Base-by-base conservation (phyloP, 2,113 vertebrate genomes). In the Pluvialis apricaria region DNA sequence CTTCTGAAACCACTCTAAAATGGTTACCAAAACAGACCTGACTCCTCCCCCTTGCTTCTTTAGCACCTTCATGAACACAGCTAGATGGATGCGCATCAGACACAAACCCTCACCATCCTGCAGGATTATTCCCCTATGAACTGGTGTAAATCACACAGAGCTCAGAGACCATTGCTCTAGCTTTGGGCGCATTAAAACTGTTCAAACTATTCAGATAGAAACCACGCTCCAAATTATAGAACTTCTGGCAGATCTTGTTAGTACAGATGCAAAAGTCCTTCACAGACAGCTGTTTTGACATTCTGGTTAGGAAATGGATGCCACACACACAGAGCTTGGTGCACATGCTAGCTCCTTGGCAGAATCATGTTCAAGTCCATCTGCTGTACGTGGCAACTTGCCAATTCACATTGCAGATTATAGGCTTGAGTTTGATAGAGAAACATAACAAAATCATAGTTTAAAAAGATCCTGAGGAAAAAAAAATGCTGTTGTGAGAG, bases 341-440 rank as follows among this genome's bases (percentile, higher is more conserved):
- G 94, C 93, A 60, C 81, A 25, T 49, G 62, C 55, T 15, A 32
- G 66, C 71, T 47, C 72, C 97, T 88, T 94, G 94, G 96, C 96
- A 94, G 93, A 79, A 85, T 82, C 66, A 45, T 28, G 72, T 76
- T 82, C 95, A 93, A 90, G 78, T 58, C 97, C 97, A 97, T 98
- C 97, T 98, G 98, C 84, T 94, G 34, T 57, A 29, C 9, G 40
- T 69, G 93, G 92, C 96, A 65, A 52, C 86, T 75, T 90, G 91
- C 97, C 95, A 26, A 86, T 28, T 92, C 58, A 60, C 55, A 20
- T 18, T 84, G 94, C 96, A 97, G 86, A 80, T 87, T 77, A 73
- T 6, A 76, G 92, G 71, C 76, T 92, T 75, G 69, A 54, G 54
- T 29, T 38, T 40, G 69, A 61, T 6, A n/a, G 62, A 58, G 82